Evolutionary conservation across 2,113 vertebrate species (phyloP).

Genomic region (Serinus canaria): DNA sequence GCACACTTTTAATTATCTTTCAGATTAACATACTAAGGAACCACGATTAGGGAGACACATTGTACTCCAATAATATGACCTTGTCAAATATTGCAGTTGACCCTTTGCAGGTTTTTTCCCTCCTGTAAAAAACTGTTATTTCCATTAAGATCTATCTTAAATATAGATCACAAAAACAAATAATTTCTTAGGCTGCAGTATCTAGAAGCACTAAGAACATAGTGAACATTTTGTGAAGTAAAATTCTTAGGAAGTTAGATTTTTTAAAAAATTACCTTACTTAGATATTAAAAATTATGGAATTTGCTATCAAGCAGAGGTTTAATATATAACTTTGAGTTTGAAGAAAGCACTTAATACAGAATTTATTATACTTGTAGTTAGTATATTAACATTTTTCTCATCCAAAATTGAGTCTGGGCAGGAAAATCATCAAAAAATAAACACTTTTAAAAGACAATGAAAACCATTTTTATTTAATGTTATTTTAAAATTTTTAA

Average conservation of each 20-base stretch:
- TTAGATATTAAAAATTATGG: background rate
- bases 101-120: background rate
- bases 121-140: background rate
- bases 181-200: background rate
- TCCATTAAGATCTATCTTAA: background rate
- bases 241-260: background rate
- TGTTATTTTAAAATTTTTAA: background rate
- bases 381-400: background rate
- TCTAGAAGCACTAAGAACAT: background rate
- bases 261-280: background rate
- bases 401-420: background rate
- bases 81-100: background rate
- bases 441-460: background rate
- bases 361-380: background rate
- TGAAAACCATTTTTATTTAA: background rate
- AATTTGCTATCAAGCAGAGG: background rate
- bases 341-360: background rate
- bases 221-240: background rate
- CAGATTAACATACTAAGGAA: background rate
- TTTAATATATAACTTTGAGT: background rate
- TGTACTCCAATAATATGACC: background rate
- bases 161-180: background rate
- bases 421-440: background rate
- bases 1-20: background rate
- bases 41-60: background rate